These are phyloP conservation scores for Pongo pygmaeus DNA, from an alignment of 2,113 vertebrate genomes.

Conservation along the genomic window DNA sequence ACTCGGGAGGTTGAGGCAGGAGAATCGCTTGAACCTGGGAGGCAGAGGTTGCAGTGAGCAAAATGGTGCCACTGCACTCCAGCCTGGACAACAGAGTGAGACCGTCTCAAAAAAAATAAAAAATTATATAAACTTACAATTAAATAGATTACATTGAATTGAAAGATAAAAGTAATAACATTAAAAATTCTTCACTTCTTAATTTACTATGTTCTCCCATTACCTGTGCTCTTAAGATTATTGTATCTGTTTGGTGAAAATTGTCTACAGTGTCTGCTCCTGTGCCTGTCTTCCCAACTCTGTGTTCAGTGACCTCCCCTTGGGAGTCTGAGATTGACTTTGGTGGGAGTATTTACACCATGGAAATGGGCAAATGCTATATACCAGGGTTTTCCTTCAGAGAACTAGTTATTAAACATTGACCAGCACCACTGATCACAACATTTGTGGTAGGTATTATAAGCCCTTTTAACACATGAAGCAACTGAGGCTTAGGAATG, in stretches of 20 bases:
- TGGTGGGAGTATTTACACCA: neutral
- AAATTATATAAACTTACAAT: neutral
- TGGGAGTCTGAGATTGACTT: neutral
- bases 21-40: neutral
- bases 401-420: neutral
- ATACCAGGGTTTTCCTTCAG: neutral
- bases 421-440: neutral
- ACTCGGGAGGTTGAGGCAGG: neutral
- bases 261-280: fast-evolving
- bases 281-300: neutral
- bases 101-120: neutral
- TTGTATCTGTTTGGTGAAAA: neutral
- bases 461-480: neutral
- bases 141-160: neutral
- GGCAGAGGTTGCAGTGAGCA: neutral
- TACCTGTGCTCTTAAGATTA: fast-evolving
- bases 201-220: neutral
- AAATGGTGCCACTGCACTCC: neutral
- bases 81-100: neutral
- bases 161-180: neutral
- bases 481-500: neutral
- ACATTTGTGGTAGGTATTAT: neutral
- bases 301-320: neutral
- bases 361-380: neutral
- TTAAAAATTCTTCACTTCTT: neutral